phyloP scores from a whole-genome alignment of 1,140 invertebrate species.

The Neuroterus valhalla region DNA sequence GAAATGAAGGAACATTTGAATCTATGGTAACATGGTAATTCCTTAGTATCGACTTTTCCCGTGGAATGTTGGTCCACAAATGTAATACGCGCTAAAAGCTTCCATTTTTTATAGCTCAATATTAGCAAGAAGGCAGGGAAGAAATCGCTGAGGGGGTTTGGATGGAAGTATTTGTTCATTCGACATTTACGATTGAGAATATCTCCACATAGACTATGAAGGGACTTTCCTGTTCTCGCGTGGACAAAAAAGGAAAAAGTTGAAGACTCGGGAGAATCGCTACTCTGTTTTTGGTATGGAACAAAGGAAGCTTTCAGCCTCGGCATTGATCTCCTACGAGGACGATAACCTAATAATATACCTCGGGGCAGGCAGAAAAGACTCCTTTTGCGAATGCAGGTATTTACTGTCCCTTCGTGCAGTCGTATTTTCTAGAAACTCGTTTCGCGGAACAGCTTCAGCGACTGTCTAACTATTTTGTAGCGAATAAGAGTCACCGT shows the following conservation, averaged over 20 bases:
- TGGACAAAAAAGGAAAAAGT: not conserved
- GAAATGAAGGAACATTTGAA: too few species aligned
- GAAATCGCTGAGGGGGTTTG: too few species aligned
- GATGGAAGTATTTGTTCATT: too few species aligned
- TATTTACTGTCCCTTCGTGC: conserved; percentile 30
- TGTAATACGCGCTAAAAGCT: too few species aligned
- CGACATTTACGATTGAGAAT: not conserved
- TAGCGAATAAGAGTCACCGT: conserved; percentile 22
- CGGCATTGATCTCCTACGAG: conserved; percentile 4
- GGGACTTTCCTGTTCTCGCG: not conserved
- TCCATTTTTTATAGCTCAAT: too few species aligned
- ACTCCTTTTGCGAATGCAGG: conserved; percentile 24
- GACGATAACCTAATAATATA: conserved; percentile 29
- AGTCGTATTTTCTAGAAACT: conserved; percentile 27
- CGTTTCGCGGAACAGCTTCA: conserved; percentile 5
- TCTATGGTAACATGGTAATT: too few species aligned
- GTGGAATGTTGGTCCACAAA: too few species aligned
- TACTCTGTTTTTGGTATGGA: not conserved
- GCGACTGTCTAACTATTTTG: conserved; percentile 20
- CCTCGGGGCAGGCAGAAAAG: not conserved
- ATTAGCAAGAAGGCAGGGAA: too few species aligned
- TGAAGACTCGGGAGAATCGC: not conserved
- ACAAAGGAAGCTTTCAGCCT: conserved; percentile 17
- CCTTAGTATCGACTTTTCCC: too few species aligned
- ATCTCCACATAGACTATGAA: not conserved